phyloP scores from a whole-genome alignment of 2,113 vertebrate species.

The Strigops habroptila region DNA sequence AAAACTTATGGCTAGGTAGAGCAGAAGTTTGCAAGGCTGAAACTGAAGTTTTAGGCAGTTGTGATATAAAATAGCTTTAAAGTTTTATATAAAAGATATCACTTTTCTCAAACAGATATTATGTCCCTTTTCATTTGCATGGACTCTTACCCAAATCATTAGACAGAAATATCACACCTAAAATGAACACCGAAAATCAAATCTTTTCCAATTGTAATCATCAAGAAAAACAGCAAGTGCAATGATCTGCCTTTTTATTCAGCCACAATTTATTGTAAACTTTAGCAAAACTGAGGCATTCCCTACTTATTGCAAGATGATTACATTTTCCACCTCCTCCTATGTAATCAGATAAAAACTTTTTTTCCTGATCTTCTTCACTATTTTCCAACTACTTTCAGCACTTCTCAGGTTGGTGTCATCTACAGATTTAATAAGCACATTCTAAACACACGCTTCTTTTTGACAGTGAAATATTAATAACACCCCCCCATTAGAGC shows the following conservation, averaged over 20 bases:
- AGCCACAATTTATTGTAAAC: background rate
- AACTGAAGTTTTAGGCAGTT: background rate
- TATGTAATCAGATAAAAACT: background rate
- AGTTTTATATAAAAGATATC: background rate
- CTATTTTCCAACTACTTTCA: background rate
- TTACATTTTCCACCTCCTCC: background rate
- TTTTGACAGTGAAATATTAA: slow-evolving; percentile 37
- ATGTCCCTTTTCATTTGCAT: background rate
- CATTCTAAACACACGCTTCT: background rate
- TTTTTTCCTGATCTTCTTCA: background rate
- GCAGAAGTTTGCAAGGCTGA: background rate
- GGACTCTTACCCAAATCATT: background rate
- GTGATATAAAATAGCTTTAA: background rate
- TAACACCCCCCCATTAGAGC: background rate
- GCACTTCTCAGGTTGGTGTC: background rate
- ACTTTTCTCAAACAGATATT: background rate
- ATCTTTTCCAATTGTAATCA: background rate
- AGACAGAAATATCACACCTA: background rate
- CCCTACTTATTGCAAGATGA: background rate
- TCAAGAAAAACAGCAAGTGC: background rate
- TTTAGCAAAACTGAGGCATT: background rate
- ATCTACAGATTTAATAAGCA: slow-evolving; percentile 17
- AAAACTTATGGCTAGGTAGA: background rate
- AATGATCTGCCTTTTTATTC: background rate
- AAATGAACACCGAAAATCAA: background rate